These are phyloP conservation scores for Gonatopus flavifemur DNA, from an alignment of 1,140 invertebrate species.

Conservation along the genomic window DNA sequence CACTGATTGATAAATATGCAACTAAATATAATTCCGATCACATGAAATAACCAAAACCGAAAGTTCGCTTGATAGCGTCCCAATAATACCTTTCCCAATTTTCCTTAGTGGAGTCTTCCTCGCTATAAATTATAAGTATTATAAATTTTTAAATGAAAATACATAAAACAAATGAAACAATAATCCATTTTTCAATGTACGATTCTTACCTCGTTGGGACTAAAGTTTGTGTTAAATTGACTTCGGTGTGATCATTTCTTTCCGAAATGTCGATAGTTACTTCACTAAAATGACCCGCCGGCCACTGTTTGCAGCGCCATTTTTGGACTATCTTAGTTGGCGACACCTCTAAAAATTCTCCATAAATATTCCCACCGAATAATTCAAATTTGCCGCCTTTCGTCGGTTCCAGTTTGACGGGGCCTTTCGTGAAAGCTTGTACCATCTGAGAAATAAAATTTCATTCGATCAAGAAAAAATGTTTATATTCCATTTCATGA, in stretches of 20 bases:
- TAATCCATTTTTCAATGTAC: neutral
- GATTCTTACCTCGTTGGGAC: constrained; percentile 72
- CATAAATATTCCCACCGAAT: constrained; percentile 89
- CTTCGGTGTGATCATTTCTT: constrained; percentile 80
- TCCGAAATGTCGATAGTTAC: constrained; percentile 85
- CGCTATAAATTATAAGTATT: constrained; percentile 60
- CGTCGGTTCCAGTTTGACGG: constrained; percentile 75
- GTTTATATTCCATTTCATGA: no score
- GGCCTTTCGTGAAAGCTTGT: constrained; percentile 82
- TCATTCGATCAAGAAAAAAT: neutral
- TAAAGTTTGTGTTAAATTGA: constrained; percentile 77
- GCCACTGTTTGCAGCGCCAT: constrained; percentile 96
- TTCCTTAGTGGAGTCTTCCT: constrained; percentile 77
- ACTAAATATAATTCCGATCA: constrained; percentile 51
- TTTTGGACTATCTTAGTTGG: constrained; percentile 86
- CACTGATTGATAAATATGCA: constrained; percentile 45
- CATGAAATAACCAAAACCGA: constrained; percentile 85
- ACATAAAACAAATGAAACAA: neutral
- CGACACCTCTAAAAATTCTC: constrained; percentile 83
- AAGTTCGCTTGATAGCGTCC: constrained; percentile 87
- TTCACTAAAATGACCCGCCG: constrained; percentile 85
- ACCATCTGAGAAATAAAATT: constrained; percentile 68
- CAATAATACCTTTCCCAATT: constrained; percentile 94
- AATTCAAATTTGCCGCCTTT: constrained; percentile 87
- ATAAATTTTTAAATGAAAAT: constrained; percentile 1